Conservation (phyloP, 2,888 invertebrate genomes). For the Thelaira solivaga region DNA sequence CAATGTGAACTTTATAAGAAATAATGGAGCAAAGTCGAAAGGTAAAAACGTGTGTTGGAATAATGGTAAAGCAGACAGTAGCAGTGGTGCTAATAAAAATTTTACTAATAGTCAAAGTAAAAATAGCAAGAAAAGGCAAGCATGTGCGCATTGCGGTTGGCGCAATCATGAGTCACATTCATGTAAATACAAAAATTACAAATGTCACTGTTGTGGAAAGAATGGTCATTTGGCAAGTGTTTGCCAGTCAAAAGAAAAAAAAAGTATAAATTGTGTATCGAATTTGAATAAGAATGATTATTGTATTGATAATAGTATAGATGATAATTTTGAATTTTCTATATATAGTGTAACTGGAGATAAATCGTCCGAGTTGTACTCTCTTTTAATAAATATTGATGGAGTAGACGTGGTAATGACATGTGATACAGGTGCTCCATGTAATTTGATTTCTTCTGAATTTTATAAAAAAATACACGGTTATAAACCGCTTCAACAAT, state of each 20-base stretch:
- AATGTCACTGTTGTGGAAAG: background rate
- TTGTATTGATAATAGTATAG: background rate
- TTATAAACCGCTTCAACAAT: background rate
- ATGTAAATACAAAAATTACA: constrained; percentile 8
- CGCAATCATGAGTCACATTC: constrained; percentile 5
- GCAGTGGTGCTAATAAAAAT: too few species aligned
- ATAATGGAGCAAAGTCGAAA: too few species aligned
- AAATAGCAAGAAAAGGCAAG: background rate
- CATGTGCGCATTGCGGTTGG: constrained; percentile 21
- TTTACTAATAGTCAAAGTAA: background rate
- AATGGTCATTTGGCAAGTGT: too few species aligned
- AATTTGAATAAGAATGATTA: too few species aligned
- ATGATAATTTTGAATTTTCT: constrained; percentile 24
- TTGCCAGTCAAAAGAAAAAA: too few species aligned
- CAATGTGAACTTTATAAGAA: too few species aligned
- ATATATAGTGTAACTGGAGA: constrained; percentile 6
- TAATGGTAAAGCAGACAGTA: too few species aligned
- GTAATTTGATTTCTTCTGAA: background rate
- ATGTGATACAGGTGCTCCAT: constrained; percentile 12
- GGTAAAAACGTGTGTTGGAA: too few species aligned
- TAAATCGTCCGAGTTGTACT: constrained; percentile 1
- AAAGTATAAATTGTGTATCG: too few species aligned
- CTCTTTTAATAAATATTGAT: constrained; percentile 33
- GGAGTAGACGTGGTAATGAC: background rate
- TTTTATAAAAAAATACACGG: constrained; percentile 1